Evolutionary conservation across 2,113 vertebrate genomes (phyloP), one percentile per base, ranked within the genome.

Genomic region (Dromiciops gliroides): DNA sequence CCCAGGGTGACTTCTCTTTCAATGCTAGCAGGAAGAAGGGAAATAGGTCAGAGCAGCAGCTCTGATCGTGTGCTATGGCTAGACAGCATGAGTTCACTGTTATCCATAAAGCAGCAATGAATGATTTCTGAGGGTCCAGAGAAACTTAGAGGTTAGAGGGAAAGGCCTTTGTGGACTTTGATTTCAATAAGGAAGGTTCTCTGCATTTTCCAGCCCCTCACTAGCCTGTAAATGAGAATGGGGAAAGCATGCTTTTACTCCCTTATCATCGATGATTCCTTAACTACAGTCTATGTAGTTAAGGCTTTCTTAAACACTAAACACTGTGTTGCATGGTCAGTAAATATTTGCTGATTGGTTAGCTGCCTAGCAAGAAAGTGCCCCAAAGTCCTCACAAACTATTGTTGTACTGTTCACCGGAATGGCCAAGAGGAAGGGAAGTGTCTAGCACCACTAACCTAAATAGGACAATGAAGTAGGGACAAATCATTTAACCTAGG

Each of bases 1-100:
- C 96, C 97, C 97, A 89, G 98, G 98, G 83, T 97, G 95, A 91
- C 51, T 89, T 48, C 52, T 90, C 92, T 93, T 93, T 98, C 98
- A 94, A 98, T 98, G 98, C 91, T 94, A 96, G 93, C 92, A 95
- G 95, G 89, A 96, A 92, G 90, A 97, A 93, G 95, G 95, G 96
- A 96, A 96, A 91, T 93, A 96, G 95, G 97, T 95, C 96, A 97
- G 75, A 92, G 96, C 52, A 94, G 91, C 51, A 95, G 94, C 91
- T 92, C 0, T 83, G 60, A 53, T 56, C 89, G 90, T 92, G 53
- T 25, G 52, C 48, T 92, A 47, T 14, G 89, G 89, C 95, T 92
- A 88, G 94, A 95, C 95, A 92, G 94, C 89, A 94, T 26, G 90
- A 95, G 89, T 52, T 88, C 11, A 2, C 92, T 92, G 83, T 96